These are phyloP conservation scores for Scaptomyza caliginosa DNA, from an alignment of 2,888 invertebrate species.

Conservation along the genomic window DNA sequence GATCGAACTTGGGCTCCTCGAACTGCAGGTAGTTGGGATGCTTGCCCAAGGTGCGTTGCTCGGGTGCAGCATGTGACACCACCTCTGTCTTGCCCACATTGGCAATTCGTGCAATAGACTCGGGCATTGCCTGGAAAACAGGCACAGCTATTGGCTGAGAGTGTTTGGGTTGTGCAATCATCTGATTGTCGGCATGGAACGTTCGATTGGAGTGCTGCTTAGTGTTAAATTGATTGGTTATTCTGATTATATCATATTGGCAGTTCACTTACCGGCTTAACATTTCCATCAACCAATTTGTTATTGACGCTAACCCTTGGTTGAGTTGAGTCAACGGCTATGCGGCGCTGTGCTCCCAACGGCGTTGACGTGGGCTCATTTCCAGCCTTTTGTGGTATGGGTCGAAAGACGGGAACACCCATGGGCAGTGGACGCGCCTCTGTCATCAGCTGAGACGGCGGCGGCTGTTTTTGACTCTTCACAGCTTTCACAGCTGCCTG, in stretches of 20 bases:
- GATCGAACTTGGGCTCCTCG: conserved; percentile 81
- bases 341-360: conserved; percentile 69
- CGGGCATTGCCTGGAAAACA: conserved; percentile 85
- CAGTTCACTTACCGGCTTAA: conserved; percentile 60
- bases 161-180: conserved; percentile 61
- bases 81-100: conserved; percentile 48
- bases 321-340: conserved; percentile 76
- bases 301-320: conserved; percentile 80
- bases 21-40: conserved; percentile 81
- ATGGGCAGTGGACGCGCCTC: conserved; percentile 86
- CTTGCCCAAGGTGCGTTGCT: conserved; percentile 57
- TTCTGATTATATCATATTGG: too few relatives aligned
- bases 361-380: conserved; percentile 27
- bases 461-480: conserved; percentile 42
- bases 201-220: conserved; percentile 77
- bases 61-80: conserved; percentile 25
- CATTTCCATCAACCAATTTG: conserved; percentile 66
- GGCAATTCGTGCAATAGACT: conserved; percentile 84
- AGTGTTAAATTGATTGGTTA: neutral
- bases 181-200: conserved; percentile 78
- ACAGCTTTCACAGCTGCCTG: conserved; percentile 33
- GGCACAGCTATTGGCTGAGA: conserved; percentile 83
- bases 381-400: conserved; percentile 87
- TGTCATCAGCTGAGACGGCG: conserved; percentile 80
- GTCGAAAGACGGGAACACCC: conserved; percentile 91